Evolutionary conservation across 2,113 vertebrate species (phyloP).

Genomic region (Grammomys surdaster): DNA sequence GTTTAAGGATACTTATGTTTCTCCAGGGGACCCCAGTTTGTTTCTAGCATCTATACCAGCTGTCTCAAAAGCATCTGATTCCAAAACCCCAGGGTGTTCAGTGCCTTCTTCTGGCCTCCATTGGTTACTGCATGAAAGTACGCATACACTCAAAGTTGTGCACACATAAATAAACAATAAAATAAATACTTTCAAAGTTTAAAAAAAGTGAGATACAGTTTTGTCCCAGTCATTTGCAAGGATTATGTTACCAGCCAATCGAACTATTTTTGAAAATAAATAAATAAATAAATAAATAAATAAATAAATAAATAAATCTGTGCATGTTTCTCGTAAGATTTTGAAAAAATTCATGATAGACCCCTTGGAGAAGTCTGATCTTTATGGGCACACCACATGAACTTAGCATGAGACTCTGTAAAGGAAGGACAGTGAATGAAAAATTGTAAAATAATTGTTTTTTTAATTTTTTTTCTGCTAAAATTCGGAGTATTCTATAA

Average conservation of each 20-base stretch:
- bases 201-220: neutral
- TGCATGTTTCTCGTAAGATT: neutral
- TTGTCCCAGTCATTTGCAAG: neutral
- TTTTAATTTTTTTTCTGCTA: neutral
- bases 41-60: neutral
- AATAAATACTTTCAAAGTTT: neutral
- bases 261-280: neutral
- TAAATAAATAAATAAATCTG: neutral
- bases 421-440: constrained; percentile 7
- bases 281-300: neutral
- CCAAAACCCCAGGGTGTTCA: neutral
- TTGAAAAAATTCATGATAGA: neutral
- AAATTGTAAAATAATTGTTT: neutral
- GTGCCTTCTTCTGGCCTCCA: too few species aligned
- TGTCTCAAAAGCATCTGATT: neutral
- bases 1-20: neutral
- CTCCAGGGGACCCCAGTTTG: neutral
- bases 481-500: constrained; percentile 5
- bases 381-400: neutral
- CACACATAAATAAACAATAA: neutral
- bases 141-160: too few species aligned
- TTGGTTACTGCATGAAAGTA: neutral
- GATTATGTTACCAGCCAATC: neutral
- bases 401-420: neutral
- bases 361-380: neutral